Evolutionary conservation across 2,113 vertebrate species (phyloP).

Genomic region (Hepsetus odoe): DNA sequence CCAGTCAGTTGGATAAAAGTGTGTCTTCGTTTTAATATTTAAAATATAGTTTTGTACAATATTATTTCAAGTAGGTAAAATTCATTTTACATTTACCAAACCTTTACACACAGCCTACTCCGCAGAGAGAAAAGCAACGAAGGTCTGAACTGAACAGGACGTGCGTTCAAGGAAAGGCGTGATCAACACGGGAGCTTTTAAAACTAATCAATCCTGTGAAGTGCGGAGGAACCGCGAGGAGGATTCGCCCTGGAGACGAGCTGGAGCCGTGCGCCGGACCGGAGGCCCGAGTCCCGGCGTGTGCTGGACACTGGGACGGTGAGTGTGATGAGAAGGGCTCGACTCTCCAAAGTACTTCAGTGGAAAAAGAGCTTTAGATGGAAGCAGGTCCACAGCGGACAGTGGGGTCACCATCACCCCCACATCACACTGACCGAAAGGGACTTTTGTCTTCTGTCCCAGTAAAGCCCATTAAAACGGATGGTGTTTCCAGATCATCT

Average conservation of each 20-base stretch:
- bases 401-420: neutral
- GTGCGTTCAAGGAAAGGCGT: conserved; percentile 1
- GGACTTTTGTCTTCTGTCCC: neutral
- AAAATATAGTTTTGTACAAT: conserved; percentile 99
- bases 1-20: conserved; percentile 61
- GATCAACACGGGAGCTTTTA: neutral
- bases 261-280: neutral
- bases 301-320: neutral
- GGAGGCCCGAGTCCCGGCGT: neutral
- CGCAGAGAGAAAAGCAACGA: conserved; percentile 10
- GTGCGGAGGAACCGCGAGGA: neutral
- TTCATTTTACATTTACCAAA: conserved; percentile 91
- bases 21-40: conserved; percentile 97
- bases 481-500: too few relatives aligned
- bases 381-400: neutral
- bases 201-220: conserved; percentile 2
- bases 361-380: too few relatives aligned
- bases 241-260: conserved; percentile 2
- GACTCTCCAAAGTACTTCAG: neutral
- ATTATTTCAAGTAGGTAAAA: conserved; percentile 96
- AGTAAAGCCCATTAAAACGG: neutral
- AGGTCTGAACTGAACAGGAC: conserved; percentile 51
- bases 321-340: neutral
- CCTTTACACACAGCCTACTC: conserved; percentile 70
- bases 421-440: neutral